Evolutionary conservation across 2,888 invertebrate genomes (phyloP).

Genomic region (Macaria notata): DNA sequence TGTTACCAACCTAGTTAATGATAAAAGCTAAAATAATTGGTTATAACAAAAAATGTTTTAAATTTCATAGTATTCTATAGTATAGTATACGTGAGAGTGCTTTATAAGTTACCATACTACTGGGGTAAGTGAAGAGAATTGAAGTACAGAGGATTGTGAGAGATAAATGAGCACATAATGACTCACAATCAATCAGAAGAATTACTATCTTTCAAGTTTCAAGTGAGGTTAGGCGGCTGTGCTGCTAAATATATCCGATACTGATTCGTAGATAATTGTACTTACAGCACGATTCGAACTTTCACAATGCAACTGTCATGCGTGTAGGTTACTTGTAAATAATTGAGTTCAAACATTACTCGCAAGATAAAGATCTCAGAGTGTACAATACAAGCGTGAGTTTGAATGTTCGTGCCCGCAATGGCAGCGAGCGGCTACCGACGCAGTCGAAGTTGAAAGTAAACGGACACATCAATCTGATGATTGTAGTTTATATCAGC

Average conservation of each 20-base stretch:
- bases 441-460: constrained; percentile 31
- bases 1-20: no score
- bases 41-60: no score
- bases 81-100: no score
- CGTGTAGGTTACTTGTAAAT: constrained; percentile 53
- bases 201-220: constrained; percentile 23
- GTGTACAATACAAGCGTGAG: constrained; percentile 45
- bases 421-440: constrained; percentile 45
- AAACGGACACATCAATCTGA: constrained; percentile 35
- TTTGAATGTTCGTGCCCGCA: constrained; percentile 40
- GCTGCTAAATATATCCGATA: constrained; percentile 19
- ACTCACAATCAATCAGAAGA: constrained; percentile 18
- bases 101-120: no score
- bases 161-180: constrained; percentile 17
- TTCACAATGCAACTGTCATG: constrained; percentile 55
- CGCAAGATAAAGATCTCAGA: constrained; percentile 54
- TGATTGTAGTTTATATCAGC: constrained; percentile 28
- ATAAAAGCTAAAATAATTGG: no score
- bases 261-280: constrained; percentile 41
- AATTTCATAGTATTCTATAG: no score
- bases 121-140: no score
- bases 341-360: constrained; percentile 63
- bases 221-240: constrained; percentile 11
- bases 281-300: constrained; percentile 44
- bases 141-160: constrained; percentile 1